phyloP scores from a whole-genome alignment of 1,140 invertebrate genomes.

The Aphaenogaster floridana region DNA sequence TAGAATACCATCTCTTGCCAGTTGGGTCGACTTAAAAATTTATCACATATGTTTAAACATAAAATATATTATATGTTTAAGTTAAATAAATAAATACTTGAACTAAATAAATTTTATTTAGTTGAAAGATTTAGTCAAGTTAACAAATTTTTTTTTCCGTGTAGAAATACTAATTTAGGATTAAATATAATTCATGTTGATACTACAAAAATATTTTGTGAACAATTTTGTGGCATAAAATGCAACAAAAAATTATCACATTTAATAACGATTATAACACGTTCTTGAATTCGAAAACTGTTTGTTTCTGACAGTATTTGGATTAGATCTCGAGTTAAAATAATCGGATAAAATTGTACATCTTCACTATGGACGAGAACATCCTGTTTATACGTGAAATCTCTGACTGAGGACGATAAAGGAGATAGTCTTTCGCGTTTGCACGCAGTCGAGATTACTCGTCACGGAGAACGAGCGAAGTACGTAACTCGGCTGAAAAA shows the following conservation, averaged over 20 bases:
- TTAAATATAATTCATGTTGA: background rate
- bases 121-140: no score
- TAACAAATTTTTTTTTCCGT: no score
- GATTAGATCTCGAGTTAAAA: background rate
- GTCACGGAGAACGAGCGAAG: constrained; percentile 28
- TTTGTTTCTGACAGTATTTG: background rate
- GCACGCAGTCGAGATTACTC: constrained; percentile 39
- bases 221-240: background rate
- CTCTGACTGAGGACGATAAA: constrained; percentile 28
- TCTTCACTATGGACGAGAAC: background rate
- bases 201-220: background rate
- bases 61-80: no score
- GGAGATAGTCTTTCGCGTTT: constrained; percentile 23
- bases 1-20: no score
- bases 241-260: background rate
- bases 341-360: background rate
- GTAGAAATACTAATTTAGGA: background rate
- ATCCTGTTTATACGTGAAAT: constrained; percentile 28
- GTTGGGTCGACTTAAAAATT: no score
- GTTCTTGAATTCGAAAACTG: background rate
- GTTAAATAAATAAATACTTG: no score
- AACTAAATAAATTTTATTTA: no score
- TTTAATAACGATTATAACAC: background rate
- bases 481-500: constrained; percentile 68
- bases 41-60: no score